Evolutionary conservation across 2,113 vertebrate genomes (phyloP).

Genomic region (Procavia capensis): DNA sequence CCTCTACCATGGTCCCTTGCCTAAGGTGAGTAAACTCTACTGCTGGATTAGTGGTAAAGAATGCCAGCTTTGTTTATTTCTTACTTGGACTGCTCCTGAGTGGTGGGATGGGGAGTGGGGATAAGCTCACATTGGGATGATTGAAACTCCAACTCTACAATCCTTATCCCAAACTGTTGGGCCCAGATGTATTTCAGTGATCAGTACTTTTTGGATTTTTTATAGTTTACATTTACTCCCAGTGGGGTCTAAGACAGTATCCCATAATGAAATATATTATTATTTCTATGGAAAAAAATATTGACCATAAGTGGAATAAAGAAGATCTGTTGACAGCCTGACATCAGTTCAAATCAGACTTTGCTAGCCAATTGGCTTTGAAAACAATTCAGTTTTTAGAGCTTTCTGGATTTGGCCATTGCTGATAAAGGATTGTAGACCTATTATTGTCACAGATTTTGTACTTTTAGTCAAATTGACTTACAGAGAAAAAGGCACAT

Average conservation of each 20-base stretch:
- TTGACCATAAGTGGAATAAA: conserved; percentile 30
- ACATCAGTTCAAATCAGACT: conserved; percentile 17
- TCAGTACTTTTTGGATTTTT: conserved; percentile 1
- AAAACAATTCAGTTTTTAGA: conserved; percentile 8
- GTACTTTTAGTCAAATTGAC: conserved; percentile 61
- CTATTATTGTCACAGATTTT: conserved; percentile 52
- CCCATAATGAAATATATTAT: background rate
- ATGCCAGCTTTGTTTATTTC: conserved; percentile 29
- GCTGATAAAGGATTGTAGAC: conserved; percentile 26
- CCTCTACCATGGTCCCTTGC: conserved; percentile 57
- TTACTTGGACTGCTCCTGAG: conserved; percentile 11
- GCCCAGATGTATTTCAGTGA: conserved; percentile 49
- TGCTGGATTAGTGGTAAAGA: conserved; percentile 50
- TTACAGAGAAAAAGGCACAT: background rate
- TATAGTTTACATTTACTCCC: conserved; percentile 11
- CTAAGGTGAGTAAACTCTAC: conserved; percentile 67
- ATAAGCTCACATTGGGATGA: conserved; percentile 38
- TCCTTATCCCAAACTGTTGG: conserved; percentile 35
- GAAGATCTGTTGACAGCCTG: background rate
- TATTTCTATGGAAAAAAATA: conserved; percentile 53
- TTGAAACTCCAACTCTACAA: conserved; percentile 44
- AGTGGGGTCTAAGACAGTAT: background rate
- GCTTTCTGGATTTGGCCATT: background rate
- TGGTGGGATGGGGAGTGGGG: background rate
- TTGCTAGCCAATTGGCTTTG: conserved; percentile 29